Conservation (phyloP, 2,113 vertebrate species). For the Pristiophorus japonicus region DNA sequence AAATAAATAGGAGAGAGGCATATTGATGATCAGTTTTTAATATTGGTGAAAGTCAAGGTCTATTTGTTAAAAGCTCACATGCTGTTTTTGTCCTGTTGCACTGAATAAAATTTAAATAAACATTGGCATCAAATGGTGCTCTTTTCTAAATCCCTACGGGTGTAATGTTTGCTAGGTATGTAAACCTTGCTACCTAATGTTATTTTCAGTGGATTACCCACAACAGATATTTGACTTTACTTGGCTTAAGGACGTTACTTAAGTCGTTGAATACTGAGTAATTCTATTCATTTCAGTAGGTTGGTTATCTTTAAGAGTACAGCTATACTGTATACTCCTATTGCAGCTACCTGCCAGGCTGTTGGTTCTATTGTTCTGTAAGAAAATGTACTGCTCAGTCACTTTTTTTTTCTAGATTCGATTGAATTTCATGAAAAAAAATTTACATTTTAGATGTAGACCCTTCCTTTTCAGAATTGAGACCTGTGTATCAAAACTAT, state of each 20-base stretch:
- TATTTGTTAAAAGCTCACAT: not conserved
- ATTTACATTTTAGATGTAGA: too few relatives aligned
- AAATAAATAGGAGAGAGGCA: not conserved
- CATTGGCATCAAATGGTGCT: not conserved
- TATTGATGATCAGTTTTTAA: constrained; percentile 20
- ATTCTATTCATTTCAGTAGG: not conserved
- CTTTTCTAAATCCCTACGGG: not conserved
- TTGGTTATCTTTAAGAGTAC: not conserved
- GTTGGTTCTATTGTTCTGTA: not conserved
- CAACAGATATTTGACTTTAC: not conserved
- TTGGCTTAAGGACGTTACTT: not conserved
- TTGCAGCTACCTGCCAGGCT: not conserved
- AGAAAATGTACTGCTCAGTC: not conserved
- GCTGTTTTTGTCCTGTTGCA: not conserved
- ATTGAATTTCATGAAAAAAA: too few relatives aligned
- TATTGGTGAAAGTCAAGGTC: not conserved
- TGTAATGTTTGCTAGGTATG: not conserved
- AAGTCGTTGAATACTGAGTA: not conserved
- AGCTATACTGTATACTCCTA: not conserved
- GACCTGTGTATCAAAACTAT: not conserved
- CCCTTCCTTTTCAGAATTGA: too few relatives aligned
- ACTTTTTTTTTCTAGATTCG: not conserved
- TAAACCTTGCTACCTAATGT: not conserved
- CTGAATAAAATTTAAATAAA: not conserved
- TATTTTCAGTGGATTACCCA: not conserved